phyloP scores from a whole-genome alignment of 2,113 vertebrate species.

The Oryzias javanicus region DNA sequence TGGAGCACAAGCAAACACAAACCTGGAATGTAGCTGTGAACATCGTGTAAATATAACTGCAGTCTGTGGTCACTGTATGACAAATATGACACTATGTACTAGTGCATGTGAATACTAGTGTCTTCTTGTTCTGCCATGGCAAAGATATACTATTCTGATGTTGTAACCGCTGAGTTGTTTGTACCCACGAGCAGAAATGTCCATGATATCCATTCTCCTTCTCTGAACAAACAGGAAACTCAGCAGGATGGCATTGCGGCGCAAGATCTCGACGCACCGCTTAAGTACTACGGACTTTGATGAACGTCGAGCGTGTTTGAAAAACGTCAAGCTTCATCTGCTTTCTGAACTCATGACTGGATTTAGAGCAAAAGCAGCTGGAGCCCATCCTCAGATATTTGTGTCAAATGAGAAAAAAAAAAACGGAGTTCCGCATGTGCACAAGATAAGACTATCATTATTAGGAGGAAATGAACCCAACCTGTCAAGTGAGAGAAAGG shows the following conservation, averaged over 20 bases:
- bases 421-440: constrained; percentile 24
- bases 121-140: constrained; percentile 80
- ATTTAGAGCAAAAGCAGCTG: constrained; percentile 43
- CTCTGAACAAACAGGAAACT: constrained; percentile 76
- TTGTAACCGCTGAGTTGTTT: constrained; percentile 80
- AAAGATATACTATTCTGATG: constrained; percentile 81
- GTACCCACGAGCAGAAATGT: constrained; percentile 76
- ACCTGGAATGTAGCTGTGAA: constrained; percentile 77
- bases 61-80: constrained; percentile 49
- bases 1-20: constrained; percentile 34
- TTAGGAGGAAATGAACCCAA: constrained; percentile 24
- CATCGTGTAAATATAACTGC: constrained; percentile 68
- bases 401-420: constrained; percentile 20
- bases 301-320: constrained; percentile 55
- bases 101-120: constrained; percentile 87
- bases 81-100: constrained; percentile 65
- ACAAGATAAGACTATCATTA: constrained; percentile 33
- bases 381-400: constrained; percentile 31
- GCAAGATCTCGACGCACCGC: constrained; percentile 7
- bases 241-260: constrained; percentile 61
- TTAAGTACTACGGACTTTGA: constrained; percentile 51
- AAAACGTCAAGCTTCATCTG: constrained; percentile 58
- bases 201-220: constrained; percentile 85
- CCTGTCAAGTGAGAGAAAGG: constrained; percentile 59
- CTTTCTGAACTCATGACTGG: constrained; percentile 20